These are phyloP conservation scores for Actias luna DNA, from an alignment of 2,888 invertebrate species.

Conservation along the genomic window DNA sequence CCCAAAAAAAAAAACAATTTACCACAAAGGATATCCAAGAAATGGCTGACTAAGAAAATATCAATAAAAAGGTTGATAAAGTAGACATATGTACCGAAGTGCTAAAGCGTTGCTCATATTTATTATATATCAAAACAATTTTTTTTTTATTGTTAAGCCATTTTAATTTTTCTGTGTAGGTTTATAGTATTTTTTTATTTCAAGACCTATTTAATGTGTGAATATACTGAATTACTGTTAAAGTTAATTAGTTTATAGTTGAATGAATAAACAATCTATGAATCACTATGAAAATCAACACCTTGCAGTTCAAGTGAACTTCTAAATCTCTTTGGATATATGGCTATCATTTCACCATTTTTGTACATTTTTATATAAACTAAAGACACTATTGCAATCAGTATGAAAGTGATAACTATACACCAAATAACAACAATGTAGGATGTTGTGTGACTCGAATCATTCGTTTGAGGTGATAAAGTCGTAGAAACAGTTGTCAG, in stretches of 20 bases:
- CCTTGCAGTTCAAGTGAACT: slow-evolving; percentile 46
- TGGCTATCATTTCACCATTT: slow-evolving; percentile 20
- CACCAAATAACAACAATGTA: slow-evolving; percentile 36
- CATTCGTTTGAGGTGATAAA: slow-evolving; percentile 2
- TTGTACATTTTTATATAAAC: slow-evolving; percentile 30
- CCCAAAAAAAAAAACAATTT: too few relatives aligned
- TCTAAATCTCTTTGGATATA: slow-evolving; percentile 24
- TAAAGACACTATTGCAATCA: slow-evolving; percentile 28
- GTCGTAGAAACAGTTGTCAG: slow-evolving; percentile 22
- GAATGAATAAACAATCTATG: slow-evolving; percentile 16
- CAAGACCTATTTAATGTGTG: too few relatives aligned
- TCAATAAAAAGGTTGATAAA: too few relatives aligned
- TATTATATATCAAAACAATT: too few relatives aligned
- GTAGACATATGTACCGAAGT: too few relatives aligned
- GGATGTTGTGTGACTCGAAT: slow-evolving; percentile 24
- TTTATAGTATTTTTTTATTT: too few relatives aligned
- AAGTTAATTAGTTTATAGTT: not conserved
- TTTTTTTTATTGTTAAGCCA: too few relatives aligned
- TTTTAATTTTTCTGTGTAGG: too few relatives aligned
- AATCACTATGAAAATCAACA: slow-evolving; percentile 45
- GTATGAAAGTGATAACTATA: slow-evolving; percentile 35
- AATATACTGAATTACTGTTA: too few relatives aligned
- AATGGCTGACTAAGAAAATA: too few relatives aligned
- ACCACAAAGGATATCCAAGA: too few relatives aligned
- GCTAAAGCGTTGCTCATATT: too few relatives aligned